A percentile compares a stretch with the other conserved stretches of the same genome.
Conservation (phyloP, 2,888 invertebrate species). For the Mythimna albipuncta region DNA sequence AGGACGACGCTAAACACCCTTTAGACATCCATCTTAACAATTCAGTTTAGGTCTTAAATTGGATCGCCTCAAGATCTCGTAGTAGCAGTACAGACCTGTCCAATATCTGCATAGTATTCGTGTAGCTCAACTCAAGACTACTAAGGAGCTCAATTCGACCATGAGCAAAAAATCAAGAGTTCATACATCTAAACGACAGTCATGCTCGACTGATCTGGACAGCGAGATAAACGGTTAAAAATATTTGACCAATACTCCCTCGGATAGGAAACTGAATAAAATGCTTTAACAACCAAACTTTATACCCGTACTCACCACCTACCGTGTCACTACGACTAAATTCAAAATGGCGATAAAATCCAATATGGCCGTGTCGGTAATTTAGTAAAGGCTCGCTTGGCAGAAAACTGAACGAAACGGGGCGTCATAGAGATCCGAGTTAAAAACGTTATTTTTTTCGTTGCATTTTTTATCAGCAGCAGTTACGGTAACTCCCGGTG, state of each 20-base stretch:
- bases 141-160: no score
- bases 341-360: slow-evolving; percentile 32
- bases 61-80: no score
- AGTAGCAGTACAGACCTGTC: no score
- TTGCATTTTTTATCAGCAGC: slow-evolving; percentile 17
- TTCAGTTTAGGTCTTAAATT: no score
- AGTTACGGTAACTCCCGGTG: slow-evolving; percentile 6
- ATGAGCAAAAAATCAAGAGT: no score
- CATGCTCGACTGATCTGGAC: not conserved
- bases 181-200: not conserved
- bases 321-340: not conserved
- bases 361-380: slow-evolving; percentile 40
- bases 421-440: slow-evolving; percentile 20
- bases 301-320: slow-evolving; percentile 7
- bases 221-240: not conserved
- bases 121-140: no score
- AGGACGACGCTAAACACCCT: no score
- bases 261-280: slow-evolving; percentile 13
- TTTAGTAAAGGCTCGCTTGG: slow-evolving; percentile 23
- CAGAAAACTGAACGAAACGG: slow-evolving; percentile 7
- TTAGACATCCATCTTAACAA: no score
- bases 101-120: no score
- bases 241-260: not conserved
- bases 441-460: slow-evolving; percentile 18
- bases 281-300: slow-evolving; percentile 7